Evolutionary conservation across 2,113 vertebrate genomes (phyloP).

Genomic region (Aegithalos caudatus): DNA sequence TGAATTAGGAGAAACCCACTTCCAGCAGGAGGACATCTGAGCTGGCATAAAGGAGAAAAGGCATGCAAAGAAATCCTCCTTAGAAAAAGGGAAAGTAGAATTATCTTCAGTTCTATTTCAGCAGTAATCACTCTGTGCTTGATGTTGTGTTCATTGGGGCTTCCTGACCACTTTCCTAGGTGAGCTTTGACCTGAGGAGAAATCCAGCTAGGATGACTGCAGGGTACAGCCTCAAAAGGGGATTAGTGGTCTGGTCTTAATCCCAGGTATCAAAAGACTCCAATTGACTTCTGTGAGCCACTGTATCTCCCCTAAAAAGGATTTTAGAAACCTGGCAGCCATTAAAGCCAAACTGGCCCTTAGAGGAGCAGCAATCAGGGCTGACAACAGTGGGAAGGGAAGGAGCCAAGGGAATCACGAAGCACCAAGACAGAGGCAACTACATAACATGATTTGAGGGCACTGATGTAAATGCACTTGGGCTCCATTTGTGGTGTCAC

Average conservation of each 20-base stretch:
- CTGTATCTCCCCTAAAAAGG: background rate
- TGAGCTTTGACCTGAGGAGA: background rate
- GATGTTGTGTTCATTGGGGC: background rate
- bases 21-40: background rate
- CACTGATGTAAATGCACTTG: background rate
- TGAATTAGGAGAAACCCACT: background rate
- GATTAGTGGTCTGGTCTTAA: background rate
- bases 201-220: background rate
- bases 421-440: background rate
- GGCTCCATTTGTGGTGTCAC: slow-evolving; percentile 14
- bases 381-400: background rate
- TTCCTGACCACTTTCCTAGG: background rate
- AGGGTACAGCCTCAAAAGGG: background rate
- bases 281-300: background rate
- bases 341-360: background rate
- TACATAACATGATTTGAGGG: background rate
- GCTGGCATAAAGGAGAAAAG: background rate
- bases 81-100: background rate
- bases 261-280: background rate
- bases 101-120: background rate
- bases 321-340: background rate
- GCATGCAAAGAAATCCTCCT: background rate
- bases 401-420: background rate
- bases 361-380: background rate
- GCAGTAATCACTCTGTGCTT: background rate